phyloP scores from a whole-genome alignment of 2,888 invertebrate species.

The Drosophila quinaria region DNA sequence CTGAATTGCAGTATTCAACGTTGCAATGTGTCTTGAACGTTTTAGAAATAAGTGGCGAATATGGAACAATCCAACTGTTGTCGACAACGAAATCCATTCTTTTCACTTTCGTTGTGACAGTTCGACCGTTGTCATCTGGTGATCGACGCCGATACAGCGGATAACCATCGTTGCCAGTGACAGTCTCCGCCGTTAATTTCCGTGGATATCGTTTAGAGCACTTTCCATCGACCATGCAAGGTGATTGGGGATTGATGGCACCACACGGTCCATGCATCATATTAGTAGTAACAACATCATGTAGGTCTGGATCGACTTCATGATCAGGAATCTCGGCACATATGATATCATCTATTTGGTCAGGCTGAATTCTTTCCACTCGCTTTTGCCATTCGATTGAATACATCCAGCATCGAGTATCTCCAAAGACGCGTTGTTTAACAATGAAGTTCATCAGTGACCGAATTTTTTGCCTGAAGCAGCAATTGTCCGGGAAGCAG shows the following conservation, averaged over 20 bases:
- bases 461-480: neutral
- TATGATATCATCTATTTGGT: constrained; percentile 4
- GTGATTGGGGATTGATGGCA: neutral
- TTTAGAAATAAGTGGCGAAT: too few relatives aligned
- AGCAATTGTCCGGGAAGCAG: neutral
- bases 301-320: neutral
- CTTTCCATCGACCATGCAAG: neutral
- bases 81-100: too few relatives aligned
- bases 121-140: too few relatives aligned
- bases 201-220: neutral
- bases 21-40: too few relatives aligned
- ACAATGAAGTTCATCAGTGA: neutral
- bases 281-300: neutral
- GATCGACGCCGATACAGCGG: too few relatives aligned
- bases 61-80: too few relatives aligned
- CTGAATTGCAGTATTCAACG: too few relatives aligned
- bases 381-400: neutral
- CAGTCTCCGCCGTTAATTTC: too few relatives aligned
- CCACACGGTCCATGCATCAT: constrained; percentile 6
- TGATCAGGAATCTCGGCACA: neutral
- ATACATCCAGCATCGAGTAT: neutral
- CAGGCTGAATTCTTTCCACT: neutral
- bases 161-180: too few relatives aligned
- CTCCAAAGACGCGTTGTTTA: constrained; percentile 1
- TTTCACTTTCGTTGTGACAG: too few relatives aligned